These are phyloP conservation scores for Leptestheria dahalacensis DNA, from an alignment of 1,140 invertebrate species.

Conservation along the genomic window DNA sequence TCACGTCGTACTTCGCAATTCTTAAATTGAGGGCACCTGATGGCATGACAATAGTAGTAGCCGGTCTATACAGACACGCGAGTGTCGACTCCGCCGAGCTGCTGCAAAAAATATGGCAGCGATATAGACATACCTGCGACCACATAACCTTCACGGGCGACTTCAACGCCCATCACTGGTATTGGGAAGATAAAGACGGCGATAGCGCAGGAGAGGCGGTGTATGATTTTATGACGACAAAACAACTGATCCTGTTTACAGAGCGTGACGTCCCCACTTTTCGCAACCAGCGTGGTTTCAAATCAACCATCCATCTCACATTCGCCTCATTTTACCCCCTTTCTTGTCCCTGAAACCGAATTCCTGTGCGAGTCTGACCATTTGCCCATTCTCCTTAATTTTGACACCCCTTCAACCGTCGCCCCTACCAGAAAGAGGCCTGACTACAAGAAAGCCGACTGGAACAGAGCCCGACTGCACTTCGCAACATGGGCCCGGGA, in stretches of 20 bases:
- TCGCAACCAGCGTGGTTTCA: conserved; percentile 2
- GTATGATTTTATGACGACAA: neutral
- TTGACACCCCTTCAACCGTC: neutral
- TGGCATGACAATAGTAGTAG: neutral
- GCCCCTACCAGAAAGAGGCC: neutral
- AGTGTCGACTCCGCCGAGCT: neutral
- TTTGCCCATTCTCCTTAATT: neutral
- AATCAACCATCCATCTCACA: neutral
- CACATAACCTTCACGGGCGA: conserved; percentile 1
- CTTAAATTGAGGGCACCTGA: neutral
- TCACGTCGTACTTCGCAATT: neutral
- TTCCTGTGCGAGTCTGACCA: conserved; percentile 1
- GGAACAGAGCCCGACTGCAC: neutral
- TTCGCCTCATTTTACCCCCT: neutral
- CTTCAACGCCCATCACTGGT: conserved; percentile 8
- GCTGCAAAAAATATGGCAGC: neutral
- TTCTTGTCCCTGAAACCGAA: neutral
- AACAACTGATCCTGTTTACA: conserved; percentile 1
- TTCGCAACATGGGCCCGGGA: neutral
- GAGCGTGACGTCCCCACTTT: neutral
- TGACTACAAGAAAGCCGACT: neutral
- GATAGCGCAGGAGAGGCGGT: neutral
- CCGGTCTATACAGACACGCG: neutral
- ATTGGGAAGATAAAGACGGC: neutral
- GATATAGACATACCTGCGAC: neutral